Percentiles rank a stretch among this genome's conserved stretches.
Evolutionary conservation across 2,113 vertebrate species (phyloP).

Genomic region (Phycodurus eques): DNA sequence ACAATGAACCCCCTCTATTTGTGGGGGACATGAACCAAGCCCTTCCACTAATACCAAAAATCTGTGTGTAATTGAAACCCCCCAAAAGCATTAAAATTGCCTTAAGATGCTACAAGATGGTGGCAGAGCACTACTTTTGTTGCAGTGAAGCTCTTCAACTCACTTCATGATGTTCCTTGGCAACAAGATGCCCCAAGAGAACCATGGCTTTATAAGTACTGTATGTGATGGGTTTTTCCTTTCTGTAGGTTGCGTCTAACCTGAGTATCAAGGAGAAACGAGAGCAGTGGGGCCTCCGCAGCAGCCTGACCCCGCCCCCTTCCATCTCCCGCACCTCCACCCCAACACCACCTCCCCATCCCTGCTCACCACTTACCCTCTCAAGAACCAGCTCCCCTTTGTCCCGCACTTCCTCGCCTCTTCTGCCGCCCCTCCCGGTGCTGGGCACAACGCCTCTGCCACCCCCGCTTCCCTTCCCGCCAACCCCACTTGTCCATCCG

Average conservation of each 20-base stretch:
- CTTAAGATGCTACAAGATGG: too few relatives aligned
- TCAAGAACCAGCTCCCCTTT: constrained; percentile 67
- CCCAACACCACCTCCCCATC: constrained; percentile 56
- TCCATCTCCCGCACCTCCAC: constrained; percentile 62
- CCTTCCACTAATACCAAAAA: too few relatives aligned
- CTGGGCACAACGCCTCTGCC: constrained; percentile 52
- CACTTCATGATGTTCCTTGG: too few relatives aligned
- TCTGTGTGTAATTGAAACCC: too few relatives aligned
- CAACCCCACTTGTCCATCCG: constrained; percentile 22
- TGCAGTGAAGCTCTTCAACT: too few relatives aligned
- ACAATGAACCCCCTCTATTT: too few relatives aligned
- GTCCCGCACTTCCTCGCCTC: constrained; percentile 58
- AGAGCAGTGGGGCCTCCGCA: constrained; percentile 67
- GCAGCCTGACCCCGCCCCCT: constrained; percentile 69
- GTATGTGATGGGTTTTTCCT: neutral
- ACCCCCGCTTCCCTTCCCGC: constrained; percentile 36
- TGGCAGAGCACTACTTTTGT: too few relatives aligned
- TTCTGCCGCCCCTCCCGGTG: constrained; percentile 60
- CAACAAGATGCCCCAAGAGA: too few relatives aligned
- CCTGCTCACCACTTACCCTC: constrained; percentile 53
- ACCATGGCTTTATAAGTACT: neutral
- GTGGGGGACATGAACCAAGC: too few relatives aligned
- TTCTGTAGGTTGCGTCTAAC: constrained; percentile 40
- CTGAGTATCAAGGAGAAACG: constrained; percentile 66
- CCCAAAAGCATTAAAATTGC: too few relatives aligned